A percentile compares a stretch with the other conserved stretches of the same genome.
Conservation (phyloP, 2,113 vertebrate species). For the Probosciger aterrimus region DNA sequence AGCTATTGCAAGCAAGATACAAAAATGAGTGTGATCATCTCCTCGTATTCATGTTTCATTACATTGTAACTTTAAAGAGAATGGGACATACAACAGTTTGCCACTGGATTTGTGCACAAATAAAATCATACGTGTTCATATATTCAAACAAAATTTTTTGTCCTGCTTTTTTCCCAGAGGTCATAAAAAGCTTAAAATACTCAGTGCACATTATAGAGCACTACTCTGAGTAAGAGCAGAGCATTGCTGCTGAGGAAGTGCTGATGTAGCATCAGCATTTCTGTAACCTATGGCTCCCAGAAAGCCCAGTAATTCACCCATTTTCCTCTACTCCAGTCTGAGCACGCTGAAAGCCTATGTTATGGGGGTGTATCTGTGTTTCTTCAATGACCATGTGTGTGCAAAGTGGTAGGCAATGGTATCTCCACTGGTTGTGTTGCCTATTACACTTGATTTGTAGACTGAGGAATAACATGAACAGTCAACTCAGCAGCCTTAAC, state of each 20-base stretch:
- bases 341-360: background rate
- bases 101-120: background rate
- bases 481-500: background rate
- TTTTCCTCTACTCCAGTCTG: background rate
- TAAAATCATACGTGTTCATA: background rate
- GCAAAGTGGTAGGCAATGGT: background rate
- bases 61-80: background rate
- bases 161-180: background rate
- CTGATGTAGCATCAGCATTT: background rate
- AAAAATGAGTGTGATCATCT: background rate
- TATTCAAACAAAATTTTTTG: background rate
- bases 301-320: background rate
- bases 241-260: background rate
- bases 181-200: background rate
- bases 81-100: background rate
- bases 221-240: background rate
- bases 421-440: background rate
- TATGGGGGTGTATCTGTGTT: background rate
- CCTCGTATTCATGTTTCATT: background rate
- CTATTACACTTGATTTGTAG: background rate
- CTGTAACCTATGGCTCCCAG: background rate
- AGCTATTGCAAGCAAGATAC: background rate
- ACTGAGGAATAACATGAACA: background rate
- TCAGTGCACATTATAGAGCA: rapidly evolving
- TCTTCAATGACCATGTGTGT: background rate